A percentile compares a stretch with the other conserved stretches of the same genome.
Evolutionary conservation across 37 sponge, comb jelly and placozoan genomes (phyloP).

Genomic region (Axinella damicornis): DNA sequence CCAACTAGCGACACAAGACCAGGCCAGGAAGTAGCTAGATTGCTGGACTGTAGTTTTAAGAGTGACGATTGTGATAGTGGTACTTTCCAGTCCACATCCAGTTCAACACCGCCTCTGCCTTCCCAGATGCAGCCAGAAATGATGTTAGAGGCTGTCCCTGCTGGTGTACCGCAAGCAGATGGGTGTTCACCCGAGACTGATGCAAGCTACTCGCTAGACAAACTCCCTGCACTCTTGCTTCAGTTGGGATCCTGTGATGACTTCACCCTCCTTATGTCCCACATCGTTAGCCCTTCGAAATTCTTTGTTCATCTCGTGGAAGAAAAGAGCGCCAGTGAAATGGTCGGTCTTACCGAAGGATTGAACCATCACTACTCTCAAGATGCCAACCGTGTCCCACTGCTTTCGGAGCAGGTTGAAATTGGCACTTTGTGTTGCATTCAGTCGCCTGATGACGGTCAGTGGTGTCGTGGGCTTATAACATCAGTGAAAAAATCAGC

Average conservation of each 20-base stretch:
- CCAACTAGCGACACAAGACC: too few relatives aligned
- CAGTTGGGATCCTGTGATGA: neutral
- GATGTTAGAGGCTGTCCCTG: too few relatives aligned
- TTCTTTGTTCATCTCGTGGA: slow-evolving; percentile 49
- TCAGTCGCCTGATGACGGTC: neutral
- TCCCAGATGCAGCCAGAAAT: too few relatives aligned
- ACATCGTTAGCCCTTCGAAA: neutral
- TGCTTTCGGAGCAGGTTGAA: neutral
- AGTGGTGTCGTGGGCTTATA: slow-evolving; percentile 17
- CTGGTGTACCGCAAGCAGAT: too few relatives aligned
- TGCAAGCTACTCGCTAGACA: too few relatives aligned
- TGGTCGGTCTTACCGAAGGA: neutral
- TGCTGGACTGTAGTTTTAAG: too few relatives aligned
- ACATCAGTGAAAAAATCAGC: neutral
- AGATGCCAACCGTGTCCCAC: neutral
- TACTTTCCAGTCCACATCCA: too few relatives aligned
- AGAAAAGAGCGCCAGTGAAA: neutral
- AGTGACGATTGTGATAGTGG: too few relatives aligned
- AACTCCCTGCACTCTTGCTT: neutral
- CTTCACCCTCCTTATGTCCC: slow-evolving; percentile 19
- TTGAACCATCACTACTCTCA: slow-evolving; percentile 6
- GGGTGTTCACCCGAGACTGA: too few relatives aligned
- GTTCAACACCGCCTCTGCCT: too few relatives aligned
- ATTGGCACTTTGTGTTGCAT: slow-evolving; percentile 3
- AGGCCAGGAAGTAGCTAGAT: too few relatives aligned